Conservation (phyloP, 35 echinoderm and acorn worm species). For the Diadema setosum region DNA sequence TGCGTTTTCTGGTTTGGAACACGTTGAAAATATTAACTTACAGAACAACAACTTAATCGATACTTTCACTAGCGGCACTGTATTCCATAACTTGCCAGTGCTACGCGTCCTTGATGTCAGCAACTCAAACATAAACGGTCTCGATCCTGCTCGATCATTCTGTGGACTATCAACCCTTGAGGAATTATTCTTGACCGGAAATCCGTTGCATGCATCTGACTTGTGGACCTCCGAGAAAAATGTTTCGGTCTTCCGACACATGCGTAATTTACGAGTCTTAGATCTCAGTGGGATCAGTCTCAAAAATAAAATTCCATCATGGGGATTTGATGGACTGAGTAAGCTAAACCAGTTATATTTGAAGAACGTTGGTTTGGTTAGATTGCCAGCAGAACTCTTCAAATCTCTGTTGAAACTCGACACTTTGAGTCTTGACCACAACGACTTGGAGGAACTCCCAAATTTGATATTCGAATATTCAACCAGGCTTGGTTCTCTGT, state of each 20-base stretch:
- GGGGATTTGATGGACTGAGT: neutral
- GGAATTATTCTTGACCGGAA: neutral
- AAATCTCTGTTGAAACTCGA: neutral
- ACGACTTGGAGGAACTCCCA: neutral
- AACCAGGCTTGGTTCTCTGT: neutral
- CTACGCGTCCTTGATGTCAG: neutral
- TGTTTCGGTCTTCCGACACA: neutral
- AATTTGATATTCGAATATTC: neutral
- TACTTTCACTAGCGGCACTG: neutral
- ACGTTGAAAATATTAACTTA: neutral
- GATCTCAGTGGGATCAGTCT: neutral
- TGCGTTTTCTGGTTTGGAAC: neutral
- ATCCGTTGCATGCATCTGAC: neutral
- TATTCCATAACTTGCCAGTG: too few species aligned
- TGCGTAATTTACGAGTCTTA: neutral
- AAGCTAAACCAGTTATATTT: neutral
- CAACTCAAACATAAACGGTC: neutral
- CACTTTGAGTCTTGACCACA: neutral
- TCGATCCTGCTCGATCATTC: neutral
- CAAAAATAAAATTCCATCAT: neutral
- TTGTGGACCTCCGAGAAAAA: neutral
- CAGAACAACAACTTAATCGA: neutral
- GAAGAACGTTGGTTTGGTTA: neutral
- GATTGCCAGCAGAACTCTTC: neutral
- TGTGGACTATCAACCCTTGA: neutral